These are phyloP conservation scores for Apotomis turbidana DNA, from an alignment of 2,888 invertebrate genomes.

Conservation along the genomic window DNA sequence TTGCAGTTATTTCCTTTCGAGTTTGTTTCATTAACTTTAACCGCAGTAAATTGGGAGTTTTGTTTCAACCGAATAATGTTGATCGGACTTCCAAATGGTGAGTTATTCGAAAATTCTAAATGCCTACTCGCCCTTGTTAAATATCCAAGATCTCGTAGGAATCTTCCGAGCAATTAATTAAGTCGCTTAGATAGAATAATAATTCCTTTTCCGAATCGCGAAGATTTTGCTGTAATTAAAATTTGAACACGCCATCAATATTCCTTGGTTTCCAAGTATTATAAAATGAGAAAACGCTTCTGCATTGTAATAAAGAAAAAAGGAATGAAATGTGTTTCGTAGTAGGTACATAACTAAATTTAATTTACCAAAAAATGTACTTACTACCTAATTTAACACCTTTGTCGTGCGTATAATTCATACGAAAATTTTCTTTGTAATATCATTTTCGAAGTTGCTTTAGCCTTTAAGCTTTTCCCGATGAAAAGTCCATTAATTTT, in stretches of 20 bases:
- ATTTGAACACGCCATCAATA: conserved; percentile 33
- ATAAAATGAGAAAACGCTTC: not conserved
- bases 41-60: conserved; percentile 34
- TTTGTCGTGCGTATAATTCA: not conserved
- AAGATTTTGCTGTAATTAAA: conserved; percentile 38
- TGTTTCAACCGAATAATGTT: conserved; percentile 35
- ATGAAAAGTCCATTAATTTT: conserved; percentile 57
- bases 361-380: no score
- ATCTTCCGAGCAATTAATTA: conserved; percentile 37
- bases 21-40: conserved; percentile 34
- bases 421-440: conserved; percentile 41
- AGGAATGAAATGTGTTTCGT: not conserved
- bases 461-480: conserved; percentile 54
- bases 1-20: conserved; percentile 26
- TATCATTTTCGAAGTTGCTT: conserved; percentile 46
- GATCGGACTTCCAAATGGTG: conserved; percentile 36
- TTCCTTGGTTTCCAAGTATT: conserved; percentile 7
- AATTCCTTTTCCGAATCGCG: conserved; percentile 27
- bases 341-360: no score
- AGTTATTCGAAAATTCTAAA: conserved; percentile 39
- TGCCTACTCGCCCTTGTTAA: conserved; percentile 35
- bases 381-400: not conserved
- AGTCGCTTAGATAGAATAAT: conserved; percentile 41
- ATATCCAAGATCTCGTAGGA: conserved; percentile 37
- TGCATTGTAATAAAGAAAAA: not conserved